Percentiles rank a stretch among this genome's conserved stretches.
Conservation (phyloP, 1,140 invertebrate species). For the Coelopa frigida region DNA sequence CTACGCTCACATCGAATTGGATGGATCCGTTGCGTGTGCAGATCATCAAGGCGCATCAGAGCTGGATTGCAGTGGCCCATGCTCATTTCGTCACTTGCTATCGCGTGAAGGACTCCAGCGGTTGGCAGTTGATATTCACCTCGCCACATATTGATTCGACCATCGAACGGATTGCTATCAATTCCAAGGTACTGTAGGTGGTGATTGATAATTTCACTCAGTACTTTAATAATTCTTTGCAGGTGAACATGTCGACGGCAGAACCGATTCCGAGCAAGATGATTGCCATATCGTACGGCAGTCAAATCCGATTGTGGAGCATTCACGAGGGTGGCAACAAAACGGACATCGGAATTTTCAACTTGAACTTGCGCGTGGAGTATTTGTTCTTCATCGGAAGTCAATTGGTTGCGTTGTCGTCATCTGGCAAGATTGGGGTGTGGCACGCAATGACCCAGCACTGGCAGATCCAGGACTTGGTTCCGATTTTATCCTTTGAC, state of each 20-base stretch:
- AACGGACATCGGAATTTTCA: slow-evolving; percentile 83
- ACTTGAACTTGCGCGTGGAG: slow-evolving; percentile 85
- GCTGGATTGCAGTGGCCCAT: slow-evolving; percentile 95
- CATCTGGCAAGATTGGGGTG: slow-evolving; percentile 93
- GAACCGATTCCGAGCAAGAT: slow-evolving; percentile 61
- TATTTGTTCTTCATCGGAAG: slow-evolving; percentile 96
- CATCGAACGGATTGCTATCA: slow-evolving; percentile 89
- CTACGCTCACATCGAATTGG: slow-evolving; percentile 57
- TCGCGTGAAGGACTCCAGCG: slow-evolving; percentile 88
- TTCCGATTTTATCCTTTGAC: slow-evolving; percentile 90
- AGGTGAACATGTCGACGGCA: slow-evolving; percentile 31
- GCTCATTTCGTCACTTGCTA: slow-evolving; percentile 93
- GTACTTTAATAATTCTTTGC: background rate
- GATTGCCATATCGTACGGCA: slow-evolving; percentile 82
- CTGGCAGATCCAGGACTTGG: slow-evolving; percentile 95
- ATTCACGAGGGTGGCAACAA: slow-evolving; percentile 73
- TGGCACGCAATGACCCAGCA: slow-evolving; percentile 99
- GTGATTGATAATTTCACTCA: background rate
- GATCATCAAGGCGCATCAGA: slow-evolving; percentile 95
- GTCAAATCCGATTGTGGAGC: slow-evolving; percentile 81
- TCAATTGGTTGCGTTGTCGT: slow-evolving; percentile 87
- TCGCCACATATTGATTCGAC: slow-evolving; percentile 83
- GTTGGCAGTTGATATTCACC: slow-evolving; percentile 92
- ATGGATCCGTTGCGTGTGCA: slow-evolving; percentile 80
- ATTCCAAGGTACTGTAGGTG: slow-evolving; percentile 68